Evolutionary conservation across 1,140 invertebrate genomes (phyloP).

Genomic region (Chrysopa pallens): DNA sequence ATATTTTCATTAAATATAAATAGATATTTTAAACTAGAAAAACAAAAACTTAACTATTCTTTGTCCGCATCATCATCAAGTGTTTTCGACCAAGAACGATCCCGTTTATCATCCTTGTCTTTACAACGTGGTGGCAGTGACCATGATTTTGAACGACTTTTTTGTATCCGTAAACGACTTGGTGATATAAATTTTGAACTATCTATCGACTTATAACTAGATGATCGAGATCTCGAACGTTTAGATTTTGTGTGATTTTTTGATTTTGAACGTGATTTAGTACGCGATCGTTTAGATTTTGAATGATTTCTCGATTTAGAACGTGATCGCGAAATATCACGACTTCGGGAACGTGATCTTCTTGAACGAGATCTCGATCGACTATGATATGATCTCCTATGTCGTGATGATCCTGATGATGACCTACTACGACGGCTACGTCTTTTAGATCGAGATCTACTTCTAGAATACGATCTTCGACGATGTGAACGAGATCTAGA

Average conservation of each 20-base stretch:
- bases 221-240: conserved; percentile 8
- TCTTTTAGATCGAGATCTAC: conserved; percentile 18
- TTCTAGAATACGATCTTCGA: conserved; percentile 21
- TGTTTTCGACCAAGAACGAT: conserved; percentile 14
- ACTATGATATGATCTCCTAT: conserved; percentile 14
- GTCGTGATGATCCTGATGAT: conserved; percentile 20
- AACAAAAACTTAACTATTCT: no score
- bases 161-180: conserved; percentile 9
- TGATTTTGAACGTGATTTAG: conserved; percentile 4
- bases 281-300: conserved; percentile 8
- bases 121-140: conserved; percentile 8
- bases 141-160: conserved; percentile 17
- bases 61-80: conserved; percentile 1
- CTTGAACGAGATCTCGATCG: conserved; percentile 15
- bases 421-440: conserved; percentile 23
- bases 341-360: conserved; percentile 6
- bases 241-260: conserved; percentile 6
- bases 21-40: no score
- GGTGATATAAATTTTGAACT: conserved; percentile 18
- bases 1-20: no score
- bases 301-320: conserved; percentile 9
- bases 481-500: conserved; percentile 26
- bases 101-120: conserved; percentile 7
- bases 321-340: conserved; percentile 10
- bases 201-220: conserved; percentile 12